Percentiles rank a stretch among this genome's conserved stretches.
Evolutionary conservation across 2,888 invertebrate genomes (phyloP).

Genomic region (Platycheirus rosarum): DNA sequence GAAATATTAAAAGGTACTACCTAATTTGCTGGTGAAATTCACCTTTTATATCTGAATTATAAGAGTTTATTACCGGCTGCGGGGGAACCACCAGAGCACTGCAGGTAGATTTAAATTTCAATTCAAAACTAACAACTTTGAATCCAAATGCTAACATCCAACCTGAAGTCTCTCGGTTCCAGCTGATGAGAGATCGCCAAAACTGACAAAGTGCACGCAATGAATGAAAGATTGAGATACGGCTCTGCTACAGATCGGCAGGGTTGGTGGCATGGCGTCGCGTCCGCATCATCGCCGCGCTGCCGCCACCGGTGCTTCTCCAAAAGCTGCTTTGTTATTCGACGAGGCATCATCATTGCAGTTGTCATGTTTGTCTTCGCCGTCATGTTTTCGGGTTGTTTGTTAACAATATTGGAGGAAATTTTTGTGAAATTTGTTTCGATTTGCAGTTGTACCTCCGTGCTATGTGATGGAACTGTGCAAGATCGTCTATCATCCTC

Average conservation of each 20-base stretch:
- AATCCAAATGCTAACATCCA: conserved; percentile 28
- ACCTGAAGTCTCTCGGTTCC: conserved; percentile 23
- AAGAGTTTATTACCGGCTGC: too few relatives aligned
- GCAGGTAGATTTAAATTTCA: conserved; percentile 74
- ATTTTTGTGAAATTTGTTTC: conserved; percentile 71
- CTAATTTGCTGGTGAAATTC: conserved; percentile 10
- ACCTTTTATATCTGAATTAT: neutral
- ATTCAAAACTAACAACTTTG: conserved; percentile 51
- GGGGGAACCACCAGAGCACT: conserved; percentile 16
- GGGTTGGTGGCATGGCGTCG: conserved; percentile 33
- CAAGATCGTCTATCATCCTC: conserved; percentile 61
- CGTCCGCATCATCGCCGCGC: too few relatives aligned
- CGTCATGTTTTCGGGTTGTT: conserved; percentile 71
- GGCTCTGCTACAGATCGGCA: conserved; percentile 7
- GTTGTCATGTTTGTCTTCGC: conserved; percentile 49
- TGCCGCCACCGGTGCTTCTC: conserved; percentile 24
- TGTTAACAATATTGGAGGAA: conserved; percentile 55
- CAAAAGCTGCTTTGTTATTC: conserved; percentile 20
- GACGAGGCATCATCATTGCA: conserved; percentile 17
- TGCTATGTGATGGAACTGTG: conserved; percentile 53
- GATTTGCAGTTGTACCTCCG: conserved; percentile 21
- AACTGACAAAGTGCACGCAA: conserved; percentile 73
- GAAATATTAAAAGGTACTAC: too few relatives aligned
- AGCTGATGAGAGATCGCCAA: conserved; percentile 61
- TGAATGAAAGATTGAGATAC: conserved; percentile 74